A percentile compares a stretch with the other conserved stretches of the same genome.
Conservation (phyloP, 2,797 vertebrate genomes). For the Acestrorhynchus altus region DNA sequence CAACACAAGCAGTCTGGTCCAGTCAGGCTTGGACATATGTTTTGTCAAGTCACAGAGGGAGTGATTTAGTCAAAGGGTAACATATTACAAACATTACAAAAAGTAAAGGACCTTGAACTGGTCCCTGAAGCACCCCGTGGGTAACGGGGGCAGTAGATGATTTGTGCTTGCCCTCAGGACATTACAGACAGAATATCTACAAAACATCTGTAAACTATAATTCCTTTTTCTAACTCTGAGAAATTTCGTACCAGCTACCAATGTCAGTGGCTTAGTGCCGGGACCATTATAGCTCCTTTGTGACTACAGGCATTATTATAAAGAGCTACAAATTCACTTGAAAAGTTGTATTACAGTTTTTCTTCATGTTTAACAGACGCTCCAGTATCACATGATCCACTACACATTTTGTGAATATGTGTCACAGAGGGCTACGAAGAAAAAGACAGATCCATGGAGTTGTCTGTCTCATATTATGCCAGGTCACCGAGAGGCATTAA, state of each 20-base stretch:
- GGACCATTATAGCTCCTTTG: too few species aligned
- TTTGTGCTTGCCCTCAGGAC: not conserved
- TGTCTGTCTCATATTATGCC: not conserved
- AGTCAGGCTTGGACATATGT: too few species aligned
- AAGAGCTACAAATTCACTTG: too few species aligned
- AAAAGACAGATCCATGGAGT: not conserved
- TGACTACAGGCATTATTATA: too few species aligned
- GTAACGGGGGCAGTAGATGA: not conserved
- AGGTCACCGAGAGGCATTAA: not conserved
- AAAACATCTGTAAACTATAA: not conserved
- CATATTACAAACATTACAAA: not conserved
- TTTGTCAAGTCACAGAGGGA: too few species aligned
- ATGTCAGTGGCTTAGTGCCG: too few species aligned
- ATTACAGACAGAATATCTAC: not conserved
- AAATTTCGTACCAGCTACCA: too few species aligned
- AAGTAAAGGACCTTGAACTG: not conserved
- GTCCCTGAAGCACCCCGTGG: not conserved
- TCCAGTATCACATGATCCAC: not conserved
- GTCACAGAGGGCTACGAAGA: not conserved
- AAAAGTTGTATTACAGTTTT: too few species aligned
- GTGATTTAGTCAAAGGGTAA: too few species aligned
- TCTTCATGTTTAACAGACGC: too few species aligned
- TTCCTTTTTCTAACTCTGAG: not conserved
- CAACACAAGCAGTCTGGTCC: too few species aligned
- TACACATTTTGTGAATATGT: not conserved